Evolutionary conservation across 1,140 invertebrate genomes (phyloP), one percentile per base, ranked within the genome.

Genomic region (Ceratitis capitata): DNA sequence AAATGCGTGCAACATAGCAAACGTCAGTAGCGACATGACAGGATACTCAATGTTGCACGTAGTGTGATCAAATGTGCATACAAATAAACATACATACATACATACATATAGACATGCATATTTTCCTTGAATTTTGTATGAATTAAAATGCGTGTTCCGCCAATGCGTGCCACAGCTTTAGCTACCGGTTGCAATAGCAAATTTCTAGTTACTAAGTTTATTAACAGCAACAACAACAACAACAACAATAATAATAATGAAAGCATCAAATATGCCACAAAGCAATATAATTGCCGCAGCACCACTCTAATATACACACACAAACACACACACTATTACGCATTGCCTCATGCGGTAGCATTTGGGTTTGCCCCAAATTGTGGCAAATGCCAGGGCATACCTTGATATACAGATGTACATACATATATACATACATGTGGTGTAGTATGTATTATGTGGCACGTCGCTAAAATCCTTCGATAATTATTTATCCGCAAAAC

Each of bases 401-500:
- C n/a, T n/a, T n/a, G n/a, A n/a, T n/a, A n/a, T n/a, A n/a, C n/a
- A n/a, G n/a, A n/a, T n/a, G n/a, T n/a, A n/a, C n/a, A n/a, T n/a
- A n/a, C n/a, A n/a, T n/a, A n/a, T n/a, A n/a, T n/a, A n/a, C n/a
- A n/a, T n/a, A 29, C 23, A n/a, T 45, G 35, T 78, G 10, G 16
- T 6, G n/a, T 26, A 5, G 32, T 2, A 6, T 64, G 32, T 19
- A 16, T 78, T 23, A 9, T 78, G 39, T 45, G 32, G 69, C 69
- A 78, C 69, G 69, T 78, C 69, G 69, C 69, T 78, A 45, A 78
- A 78, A 78, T 78, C 69, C 69, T 78, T 23, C 69, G 69, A 78
- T 78, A 78, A 78, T 78, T 78, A 78, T 78, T 78, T 78, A 78
- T 78, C 69, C 69, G 69, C 69, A 78, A 78, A 78, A 78, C 69